Percentiles rank a stretch among this genome's conserved stretches.
Evolutionary conservation across 2,888 invertebrate species (phyloP).

Genomic region (Chamaedrilus cognettii): DNA sequence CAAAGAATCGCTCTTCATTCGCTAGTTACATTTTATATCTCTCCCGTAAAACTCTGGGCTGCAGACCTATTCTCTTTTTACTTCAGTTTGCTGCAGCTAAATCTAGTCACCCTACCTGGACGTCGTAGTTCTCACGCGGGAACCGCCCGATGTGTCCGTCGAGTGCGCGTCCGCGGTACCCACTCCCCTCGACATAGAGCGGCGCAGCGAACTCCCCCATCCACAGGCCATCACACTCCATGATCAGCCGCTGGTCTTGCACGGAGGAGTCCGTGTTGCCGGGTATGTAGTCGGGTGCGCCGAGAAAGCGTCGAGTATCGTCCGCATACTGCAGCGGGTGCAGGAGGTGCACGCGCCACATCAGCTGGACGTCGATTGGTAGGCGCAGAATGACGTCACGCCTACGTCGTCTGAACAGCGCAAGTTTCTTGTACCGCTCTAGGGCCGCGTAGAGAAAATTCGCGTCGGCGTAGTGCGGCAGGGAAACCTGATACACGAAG

Average conservation of each 20-base stretch:
- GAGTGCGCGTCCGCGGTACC: slow-evolving; percentile 22
- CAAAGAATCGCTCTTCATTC: too few relatives aligned
- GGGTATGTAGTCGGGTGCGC: slow-evolving; percentile 3
- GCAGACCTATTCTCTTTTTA: too few relatives aligned
- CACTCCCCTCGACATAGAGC: slow-evolving; percentile 23
- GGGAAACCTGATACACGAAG: slow-evolving; percentile 32
- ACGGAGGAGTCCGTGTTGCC: slow-evolving; percentile 7
- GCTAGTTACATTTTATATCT: too few relatives aligned
- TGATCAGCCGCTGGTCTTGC: slow-evolving; percentile 8
- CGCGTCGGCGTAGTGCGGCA: slow-evolving; percentile 36
- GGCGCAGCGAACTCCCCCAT: slow-evolving; percentile 16
- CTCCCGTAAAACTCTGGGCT: too few relatives aligned
- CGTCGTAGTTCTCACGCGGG: slow-evolving; percentile 6
- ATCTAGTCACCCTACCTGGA: too few relatives aligned
- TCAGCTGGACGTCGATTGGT: slow-evolving; percentile 31
- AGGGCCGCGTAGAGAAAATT: slow-evolving; percentile 30
- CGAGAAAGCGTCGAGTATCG: slow-evolving; percentile 19
- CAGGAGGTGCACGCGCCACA: slow-evolving; percentile 31
- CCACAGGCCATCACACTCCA: slow-evolving; percentile 16
- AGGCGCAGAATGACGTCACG: neutral
- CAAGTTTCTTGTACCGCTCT: slow-evolving; percentile 31
- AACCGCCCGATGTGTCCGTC: neutral
- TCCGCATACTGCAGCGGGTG: slow-evolving; percentile 31
- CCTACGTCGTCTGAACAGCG: slow-evolving; percentile 16
- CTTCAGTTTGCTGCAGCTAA: too few relatives aligned